Percentiles rank a stretch among this genome's conserved stretches.
These are phyloP conservation scores for Battus philenor DNA, from an alignment of 1,140 invertebrate genomes.

Conservation along the genomic window DNA sequence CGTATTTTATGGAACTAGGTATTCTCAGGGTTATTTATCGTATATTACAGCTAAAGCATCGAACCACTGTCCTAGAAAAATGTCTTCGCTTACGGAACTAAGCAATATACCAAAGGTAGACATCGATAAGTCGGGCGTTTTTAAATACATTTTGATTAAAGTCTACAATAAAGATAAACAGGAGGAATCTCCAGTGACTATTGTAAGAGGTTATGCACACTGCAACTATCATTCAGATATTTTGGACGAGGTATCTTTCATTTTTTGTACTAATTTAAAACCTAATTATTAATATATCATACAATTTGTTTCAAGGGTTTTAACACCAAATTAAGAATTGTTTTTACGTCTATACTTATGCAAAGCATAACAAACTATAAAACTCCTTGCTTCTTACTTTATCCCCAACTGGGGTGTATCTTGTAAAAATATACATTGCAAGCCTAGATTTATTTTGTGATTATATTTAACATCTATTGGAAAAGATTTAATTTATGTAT, in stretches of 20 bases:
- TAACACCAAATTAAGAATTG: too few relatives aligned
- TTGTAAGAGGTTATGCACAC: conserved; percentile 85
- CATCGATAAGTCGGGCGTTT: conserved; percentile 86
- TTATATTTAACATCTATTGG: too few relatives aligned
- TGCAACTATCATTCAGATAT: conserved; percentile 81
- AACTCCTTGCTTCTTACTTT: too few relatives aligned
- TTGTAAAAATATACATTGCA: too few relatives aligned
- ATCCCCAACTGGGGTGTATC: too few relatives aligned
- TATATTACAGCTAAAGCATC: neutral
- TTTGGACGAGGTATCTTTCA: conserved; percentile 57
- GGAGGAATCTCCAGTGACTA: conserved; percentile 73
- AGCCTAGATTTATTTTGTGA: too few relatives aligned
- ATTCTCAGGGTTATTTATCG: too few relatives aligned
- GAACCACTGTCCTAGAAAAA: conserved; percentile 20
- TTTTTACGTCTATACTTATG: too few relatives aligned
- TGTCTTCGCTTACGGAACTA: conserved; percentile 30
- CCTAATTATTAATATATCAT: too few relatives aligned
- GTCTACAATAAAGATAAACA: conserved; percentile 69
- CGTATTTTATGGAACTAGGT: too few relatives aligned
- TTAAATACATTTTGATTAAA: conserved; percentile 92
- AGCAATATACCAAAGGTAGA: conserved; percentile 82
- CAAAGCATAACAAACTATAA: too few relatives aligned
- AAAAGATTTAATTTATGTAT: too few relatives aligned
- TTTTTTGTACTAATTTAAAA: conserved; percentile 1
- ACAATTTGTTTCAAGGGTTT: neutral